Evolutionary conservation across 2,113 vertebrate genomes (phyloP), one percentile per base, ranked within the genome.

Genomic region (Gymnocephalus cernua): DNA sequence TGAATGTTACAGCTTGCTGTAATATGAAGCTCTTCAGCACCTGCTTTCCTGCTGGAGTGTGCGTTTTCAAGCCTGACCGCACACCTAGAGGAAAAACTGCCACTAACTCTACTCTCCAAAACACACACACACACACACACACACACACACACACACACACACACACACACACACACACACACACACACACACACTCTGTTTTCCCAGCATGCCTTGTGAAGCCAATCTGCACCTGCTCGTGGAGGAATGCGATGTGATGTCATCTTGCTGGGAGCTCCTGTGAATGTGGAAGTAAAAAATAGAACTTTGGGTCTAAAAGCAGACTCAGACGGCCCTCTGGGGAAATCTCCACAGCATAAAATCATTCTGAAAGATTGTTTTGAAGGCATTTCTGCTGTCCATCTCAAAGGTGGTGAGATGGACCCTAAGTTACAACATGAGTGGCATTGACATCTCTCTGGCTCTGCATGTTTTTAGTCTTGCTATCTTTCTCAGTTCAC

Each of bases 221-320:
- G 79, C 72, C 2, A 23, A 25, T 51, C 53, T 81, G 87, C 89
- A 91, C 80, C 88, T 90, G 91, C 77, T 88, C 16, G 16, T 1
- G 29, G 15, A 86, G 83, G 77, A 89, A 90, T 83, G 86, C 15
- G 11, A 38, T 75, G 77, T 85, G 88, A 90, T 90, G 90, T 88
- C 88, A 90, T 85, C 70, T 69, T 12, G 14, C 76, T 77, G 63
- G 53, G 47, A 29, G 74, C 74, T n/a, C 27, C 75, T 25, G 41
- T 70, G 74, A 86, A 74, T 35, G 67, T 79, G 74, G 3, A 72
- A 47, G 47, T 12, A 61, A 44, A 23, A 50, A 72, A 47, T 44
- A 66, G 25, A 48, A 23, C 47, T 56, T 13, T 53, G 27, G 80
- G 44, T 48, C 45, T 68, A 53, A 63, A 62, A 50, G 35, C 32